phyloP scores from a whole-genome alignment of 2,797 vertebrate genomes.

The Mormyrops attenuatus region DNA sequence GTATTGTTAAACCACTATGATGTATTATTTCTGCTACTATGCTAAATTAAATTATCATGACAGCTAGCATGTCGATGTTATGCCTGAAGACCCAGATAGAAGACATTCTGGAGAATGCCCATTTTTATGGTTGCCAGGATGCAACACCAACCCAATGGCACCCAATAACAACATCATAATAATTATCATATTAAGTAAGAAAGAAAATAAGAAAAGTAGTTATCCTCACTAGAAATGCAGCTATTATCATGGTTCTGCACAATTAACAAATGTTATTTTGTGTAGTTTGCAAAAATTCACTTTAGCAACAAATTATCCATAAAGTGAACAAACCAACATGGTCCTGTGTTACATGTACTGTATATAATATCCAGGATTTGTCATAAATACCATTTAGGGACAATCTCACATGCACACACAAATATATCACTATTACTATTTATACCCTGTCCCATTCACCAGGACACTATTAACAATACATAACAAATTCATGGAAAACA shows the following conservation, averaged over 20 bases:
- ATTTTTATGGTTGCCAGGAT: background rate
- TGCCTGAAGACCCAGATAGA: background rate
- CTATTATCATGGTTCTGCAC: background rate
- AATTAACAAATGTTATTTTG: background rate
- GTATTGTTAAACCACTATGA: background rate
- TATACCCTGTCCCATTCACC: background rate
- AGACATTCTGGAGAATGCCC: background rate
- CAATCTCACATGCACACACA: background rate
- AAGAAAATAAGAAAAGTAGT: background rate
- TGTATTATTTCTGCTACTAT: background rate
- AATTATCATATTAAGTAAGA: background rate
- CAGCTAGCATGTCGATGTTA: background rate
- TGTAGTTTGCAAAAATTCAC: background rate
- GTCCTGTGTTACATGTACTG: background rate
- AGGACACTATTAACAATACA: background rate
- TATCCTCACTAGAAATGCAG: background rate
- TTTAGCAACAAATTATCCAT: background rate
- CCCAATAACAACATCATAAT: background rate
- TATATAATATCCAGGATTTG: background rate
- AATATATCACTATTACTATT: background rate
- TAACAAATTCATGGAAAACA: background rate
- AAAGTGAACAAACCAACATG: background rate
- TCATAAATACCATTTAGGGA: background rate
- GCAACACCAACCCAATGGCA: background rate
- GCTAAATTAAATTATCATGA: background rate